phyloP scores from a whole-genome alignment of 2,113 vertebrate species.

The Elachura formosa region DNA sequence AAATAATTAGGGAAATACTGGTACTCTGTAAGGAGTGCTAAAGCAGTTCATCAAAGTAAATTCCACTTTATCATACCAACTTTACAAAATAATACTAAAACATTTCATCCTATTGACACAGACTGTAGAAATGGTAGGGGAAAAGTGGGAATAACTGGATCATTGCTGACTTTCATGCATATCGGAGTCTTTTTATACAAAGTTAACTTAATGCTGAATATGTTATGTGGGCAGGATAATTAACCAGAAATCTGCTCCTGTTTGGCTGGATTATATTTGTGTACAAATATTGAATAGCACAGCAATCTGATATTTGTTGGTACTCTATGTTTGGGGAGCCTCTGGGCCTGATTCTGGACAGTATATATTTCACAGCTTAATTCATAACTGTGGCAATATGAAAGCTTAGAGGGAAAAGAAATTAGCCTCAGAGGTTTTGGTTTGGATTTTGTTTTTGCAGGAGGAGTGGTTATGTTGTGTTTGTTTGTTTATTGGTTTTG shows the following conservation, averaged over 20 bases:
- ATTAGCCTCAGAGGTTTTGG: accelerated
- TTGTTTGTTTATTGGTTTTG: not conserved
- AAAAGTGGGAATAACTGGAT: not conserved
- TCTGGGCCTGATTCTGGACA: not conserved
- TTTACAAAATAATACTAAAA: not conserved
- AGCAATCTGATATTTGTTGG: not conserved
- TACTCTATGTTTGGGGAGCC: not conserved
- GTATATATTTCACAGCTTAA: not conserved
- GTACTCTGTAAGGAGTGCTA: not conserved
- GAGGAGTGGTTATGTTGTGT: accelerated
- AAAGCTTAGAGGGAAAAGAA: not conserved
- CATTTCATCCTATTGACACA: not conserved
- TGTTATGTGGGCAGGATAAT: not conserved
- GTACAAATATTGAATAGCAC: accelerated
- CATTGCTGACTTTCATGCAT: not conserved
- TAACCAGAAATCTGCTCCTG: not conserved
- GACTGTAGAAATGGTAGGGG: not conserved
- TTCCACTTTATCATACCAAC: not conserved
- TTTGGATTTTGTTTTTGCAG: not conserved
- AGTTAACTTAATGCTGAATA: not conserved
- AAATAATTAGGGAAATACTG: not conserved
- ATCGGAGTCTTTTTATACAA: not conserved
- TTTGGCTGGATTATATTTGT: not conserved
- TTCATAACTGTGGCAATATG: not conserved
- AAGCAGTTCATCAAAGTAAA: not conserved